These are phyloP conservation scores for Chrysemys picta DNA, from an alignment of 2,113 vertebrate species.

Conservation along the genomic window DNA sequence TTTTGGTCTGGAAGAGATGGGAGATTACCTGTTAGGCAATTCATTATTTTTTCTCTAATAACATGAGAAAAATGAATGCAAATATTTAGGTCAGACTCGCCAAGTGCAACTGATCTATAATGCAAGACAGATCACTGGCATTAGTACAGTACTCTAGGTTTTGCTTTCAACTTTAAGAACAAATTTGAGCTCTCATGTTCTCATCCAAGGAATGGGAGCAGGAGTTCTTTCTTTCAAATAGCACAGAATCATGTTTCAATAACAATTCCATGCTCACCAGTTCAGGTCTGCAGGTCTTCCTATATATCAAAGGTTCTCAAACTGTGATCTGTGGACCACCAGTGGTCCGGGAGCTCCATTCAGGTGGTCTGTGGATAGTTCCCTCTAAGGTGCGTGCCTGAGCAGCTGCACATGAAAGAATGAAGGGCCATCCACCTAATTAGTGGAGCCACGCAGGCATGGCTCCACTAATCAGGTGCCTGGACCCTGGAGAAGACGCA, in stretches of 20 bases:
- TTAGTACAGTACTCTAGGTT: neutral
- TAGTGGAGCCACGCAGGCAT: too few species aligned
- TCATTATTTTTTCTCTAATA: neutral
- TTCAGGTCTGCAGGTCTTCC: neutral
- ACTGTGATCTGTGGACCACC: neutral
- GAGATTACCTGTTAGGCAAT: neutral
- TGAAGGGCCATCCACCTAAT: too few species aligned
- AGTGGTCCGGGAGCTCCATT: neutral
- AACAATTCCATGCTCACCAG: neutral
- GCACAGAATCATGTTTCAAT: neutral
- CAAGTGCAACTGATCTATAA: neutral
- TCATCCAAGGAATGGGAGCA: neutral
- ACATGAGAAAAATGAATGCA: neutral
- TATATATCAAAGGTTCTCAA: neutral
- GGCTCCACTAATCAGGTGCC: too few species aligned
- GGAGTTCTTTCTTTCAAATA: neutral
- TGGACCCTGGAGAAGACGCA: too few species aligned
- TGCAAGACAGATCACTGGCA: neutral
- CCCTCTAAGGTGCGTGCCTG: neutral
- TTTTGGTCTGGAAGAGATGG: neutral
- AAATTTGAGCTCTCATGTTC: neutral
- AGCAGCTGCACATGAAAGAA: too few species aligned
- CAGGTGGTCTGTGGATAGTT: neutral
- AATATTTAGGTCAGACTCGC: neutral
- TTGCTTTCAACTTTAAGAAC: neutral